Base-by-base conservation (phyloP, 1,140 invertebrate species). In the Caerostris extrusa region DNA sequence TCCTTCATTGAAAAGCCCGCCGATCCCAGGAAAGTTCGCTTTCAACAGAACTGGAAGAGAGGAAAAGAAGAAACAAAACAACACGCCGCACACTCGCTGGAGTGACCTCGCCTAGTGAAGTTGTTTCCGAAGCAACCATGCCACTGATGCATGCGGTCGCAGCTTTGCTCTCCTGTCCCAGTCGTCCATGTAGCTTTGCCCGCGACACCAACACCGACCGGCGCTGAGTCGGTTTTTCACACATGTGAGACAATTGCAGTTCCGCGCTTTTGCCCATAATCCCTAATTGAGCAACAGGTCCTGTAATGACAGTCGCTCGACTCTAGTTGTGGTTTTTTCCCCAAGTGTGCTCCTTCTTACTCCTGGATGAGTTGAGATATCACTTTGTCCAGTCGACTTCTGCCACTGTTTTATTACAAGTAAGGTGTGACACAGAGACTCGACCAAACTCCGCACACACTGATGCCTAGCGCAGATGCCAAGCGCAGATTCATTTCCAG, bases 111-210 rank as follows among this genome's bases (percentile, higher is more conserved):
- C 85, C 85, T 87, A 60, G 83, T 50, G 34, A 77, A 77, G 71
- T 77, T 77, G 71, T 77, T 77, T 87, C 85, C 50, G 85, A 12
- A 77, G 85, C 85, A 87, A 87, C 85, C 85, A 87, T 87, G 85
- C 19, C 58, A 60, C 4, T 19, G 19, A 17, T 85, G 55, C 58
- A 50, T 87, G 14, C 85, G 58, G 58, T 64, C 85, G 58, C 19
- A 50, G n/a, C 19, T 61, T 60, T 34, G 57, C 58, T 87, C 58
- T 87, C 57, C 64, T 64, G 57, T 77, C 71, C 71, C 71, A 77
- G 34, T 53, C 10, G 71, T 77, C 14, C 71, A 77, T 77, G 71
- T 34, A 77, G 71, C 34, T 34, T 34, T 34, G 71, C n/a, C 61
- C 61, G 61, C 61, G 71, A 50, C 71, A 50, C 85, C 85, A 64